Percentiles rank a stretch among this genome's conserved stretches.
Evolutionary conservation across 1,140 invertebrate species (phyloP).

Genomic region (Drosophila virilis): DNA sequence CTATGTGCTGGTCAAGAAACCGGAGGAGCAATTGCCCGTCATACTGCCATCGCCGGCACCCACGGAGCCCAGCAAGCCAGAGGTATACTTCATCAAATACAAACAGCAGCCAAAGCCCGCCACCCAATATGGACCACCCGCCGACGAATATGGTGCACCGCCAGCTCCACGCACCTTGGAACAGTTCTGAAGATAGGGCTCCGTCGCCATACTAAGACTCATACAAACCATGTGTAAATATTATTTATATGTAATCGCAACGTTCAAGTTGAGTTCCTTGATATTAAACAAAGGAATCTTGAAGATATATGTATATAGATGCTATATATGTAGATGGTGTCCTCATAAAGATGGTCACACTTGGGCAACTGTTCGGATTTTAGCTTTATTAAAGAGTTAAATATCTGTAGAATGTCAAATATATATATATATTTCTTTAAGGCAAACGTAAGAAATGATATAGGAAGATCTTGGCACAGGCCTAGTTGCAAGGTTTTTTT

Average conservation of each 20-base stretch:
- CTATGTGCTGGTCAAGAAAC: slow-evolving; percentile 93
- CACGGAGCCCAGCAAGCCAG: slow-evolving; percentile 86
- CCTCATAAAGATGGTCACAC: too few relatives aligned
- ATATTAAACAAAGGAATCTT: slow-evolving; percentile 54
- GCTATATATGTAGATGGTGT: too few relatives aligned
- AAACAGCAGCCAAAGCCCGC: slow-evolving; percentile 83
- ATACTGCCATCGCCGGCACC: slow-evolving; percentile 85
- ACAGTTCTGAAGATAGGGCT: slow-evolving; percentile 59
- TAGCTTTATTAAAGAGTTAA: too few relatives aligned
- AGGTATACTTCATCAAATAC: slow-evolving; percentile 87
- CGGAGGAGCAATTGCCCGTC: slow-evolving; percentile 83
- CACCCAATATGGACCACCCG: slow-evolving; percentile 73
- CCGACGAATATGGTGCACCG: slow-evolving; percentile 76
- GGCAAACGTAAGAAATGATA: too few relatives aligned
- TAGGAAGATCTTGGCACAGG: too few relatives aligned
- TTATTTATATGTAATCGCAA: slow-evolving; percentile 57
- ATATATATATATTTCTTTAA: too few relatives aligned
- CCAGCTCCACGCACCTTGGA: slow-evolving; percentile 69
- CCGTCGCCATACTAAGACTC: slow-evolving; percentile 1
- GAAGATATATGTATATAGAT: slow-evolving; percentile 6
- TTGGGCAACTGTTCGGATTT: too few relatives aligned
- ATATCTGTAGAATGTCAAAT: too few relatives aligned
- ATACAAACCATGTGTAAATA: slow-evolving; percentile 54
- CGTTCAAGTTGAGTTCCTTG: slow-evolving; percentile 28
- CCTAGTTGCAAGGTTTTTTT: too few relatives aligned